A percentile compares a stretch with the other conserved stretches of the same genome.
Conservation (phyloP, 2,113 vertebrate genomes). For the Scartelaos histophorus region DNA sequence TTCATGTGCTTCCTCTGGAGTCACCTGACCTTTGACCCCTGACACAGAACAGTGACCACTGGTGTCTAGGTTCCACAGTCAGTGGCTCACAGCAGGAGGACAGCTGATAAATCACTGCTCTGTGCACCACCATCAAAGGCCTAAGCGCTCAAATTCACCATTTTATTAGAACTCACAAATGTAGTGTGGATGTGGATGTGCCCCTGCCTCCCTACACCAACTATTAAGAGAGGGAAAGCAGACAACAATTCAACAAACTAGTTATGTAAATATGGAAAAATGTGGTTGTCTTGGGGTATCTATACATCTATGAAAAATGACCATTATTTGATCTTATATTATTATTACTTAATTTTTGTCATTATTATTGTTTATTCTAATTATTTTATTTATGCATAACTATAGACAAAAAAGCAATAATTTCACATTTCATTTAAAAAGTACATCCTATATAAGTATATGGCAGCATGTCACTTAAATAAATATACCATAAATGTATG, state of each 20-base stretch:
- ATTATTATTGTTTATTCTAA: too few relatives aligned
- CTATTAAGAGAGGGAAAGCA: not conserved
- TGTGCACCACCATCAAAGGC: constrained; percentile 53
- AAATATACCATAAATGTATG: not conserved
- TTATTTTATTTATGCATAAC: too few relatives aligned
- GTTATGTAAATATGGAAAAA: too few relatives aligned
- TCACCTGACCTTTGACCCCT: constrained; percentile 63
- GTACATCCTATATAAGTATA: not conserved
- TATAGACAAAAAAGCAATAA: not conserved
- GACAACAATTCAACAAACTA: too few relatives aligned
- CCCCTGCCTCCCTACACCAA: not conserved
- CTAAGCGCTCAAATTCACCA: constrained; percentile 15
- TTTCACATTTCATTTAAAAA: not conserved
- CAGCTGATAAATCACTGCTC: constrained; percentile 55
- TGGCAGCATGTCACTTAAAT: not conserved
- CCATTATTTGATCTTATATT: too few relatives aligned
- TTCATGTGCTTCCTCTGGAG: constrained; percentile 72
- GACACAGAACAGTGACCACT: constrained; percentile 57
- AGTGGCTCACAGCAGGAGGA: constrained; percentile 35
- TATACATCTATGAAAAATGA: too few relatives aligned
- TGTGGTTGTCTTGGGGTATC: too few relatives aligned
- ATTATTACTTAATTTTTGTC: too few relatives aligned
- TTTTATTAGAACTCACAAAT: constrained; percentile 41
- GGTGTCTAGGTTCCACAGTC: constrained; percentile 49
- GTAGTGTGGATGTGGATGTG: constrained; percentile 3